A percentile compares a stretch with the other conserved stretches of the same genome.
Evolutionary conservation across 2,888 invertebrate species (phyloP).

Genomic region (Nowickia ferox): DNA sequence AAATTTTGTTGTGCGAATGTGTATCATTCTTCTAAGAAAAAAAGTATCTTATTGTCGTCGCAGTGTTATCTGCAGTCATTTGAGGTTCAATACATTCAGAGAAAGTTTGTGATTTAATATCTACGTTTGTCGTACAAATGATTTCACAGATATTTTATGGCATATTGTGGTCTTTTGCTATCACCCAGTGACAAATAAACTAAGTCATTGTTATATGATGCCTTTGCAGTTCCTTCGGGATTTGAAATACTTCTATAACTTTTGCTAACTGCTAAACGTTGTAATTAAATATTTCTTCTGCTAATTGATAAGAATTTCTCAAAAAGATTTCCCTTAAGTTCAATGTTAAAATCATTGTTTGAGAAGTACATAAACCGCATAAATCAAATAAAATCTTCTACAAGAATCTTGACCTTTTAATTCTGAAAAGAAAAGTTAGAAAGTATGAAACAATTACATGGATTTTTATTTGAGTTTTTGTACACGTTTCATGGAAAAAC

Average conservation of each 20-base stretch:
- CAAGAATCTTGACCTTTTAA: background rate
- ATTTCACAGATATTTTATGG: background rate
- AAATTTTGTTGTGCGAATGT: background rate
- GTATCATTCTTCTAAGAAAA: too few relatives aligned
- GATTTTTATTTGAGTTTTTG: background rate
- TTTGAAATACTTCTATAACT: too few relatives aligned
- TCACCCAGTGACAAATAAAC: background rate
- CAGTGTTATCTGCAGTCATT: constrained; percentile 42
- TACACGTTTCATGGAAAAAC: background rate
- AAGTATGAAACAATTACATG: background rate
- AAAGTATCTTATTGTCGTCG: constrained; percentile 25
- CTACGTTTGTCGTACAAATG: constrained; percentile 11
- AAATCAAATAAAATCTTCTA: constrained; percentile 11
- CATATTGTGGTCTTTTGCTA: constrained; percentile 1
- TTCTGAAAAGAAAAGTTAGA: background rate
- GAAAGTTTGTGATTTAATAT: constrained; percentile 25
- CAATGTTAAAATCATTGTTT: background rate
- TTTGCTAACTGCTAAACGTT: too few relatives aligned
- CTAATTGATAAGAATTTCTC: background rate
- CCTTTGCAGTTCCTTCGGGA: background rate
- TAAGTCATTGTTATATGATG: background rate
- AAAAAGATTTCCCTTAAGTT: background rate
- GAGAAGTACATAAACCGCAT: constrained; percentile 11
- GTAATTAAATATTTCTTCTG: background rate
- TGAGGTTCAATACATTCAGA: constrained; percentile 23